Evolutionary conservation across 2,113 vertebrate genomes (phyloP).

Genomic region (Cyanoramphus novaezelandiae): DNA sequence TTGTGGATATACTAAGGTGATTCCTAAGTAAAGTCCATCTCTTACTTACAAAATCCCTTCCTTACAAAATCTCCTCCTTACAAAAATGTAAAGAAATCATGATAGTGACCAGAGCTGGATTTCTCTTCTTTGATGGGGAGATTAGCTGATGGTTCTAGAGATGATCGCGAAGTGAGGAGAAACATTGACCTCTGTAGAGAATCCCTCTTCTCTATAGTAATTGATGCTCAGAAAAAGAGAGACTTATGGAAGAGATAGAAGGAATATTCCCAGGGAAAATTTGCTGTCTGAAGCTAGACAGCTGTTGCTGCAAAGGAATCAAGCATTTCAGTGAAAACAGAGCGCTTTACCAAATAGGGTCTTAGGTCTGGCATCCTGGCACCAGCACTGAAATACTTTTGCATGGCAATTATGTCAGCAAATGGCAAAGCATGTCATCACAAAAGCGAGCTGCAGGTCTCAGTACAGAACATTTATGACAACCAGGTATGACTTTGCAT

Average conservation of each 20-base stretch:
- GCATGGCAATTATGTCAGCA: neutral
- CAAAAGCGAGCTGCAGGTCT: neutral
- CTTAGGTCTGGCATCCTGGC: neutral
- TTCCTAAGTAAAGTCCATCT: neutral
- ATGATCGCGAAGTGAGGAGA: neutral
- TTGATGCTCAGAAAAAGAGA: neutral
- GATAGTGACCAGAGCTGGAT: neutral
- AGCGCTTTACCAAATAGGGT: neutral
- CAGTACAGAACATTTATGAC: neutral
- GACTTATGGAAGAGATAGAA: neutral
- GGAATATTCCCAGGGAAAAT: neutral
- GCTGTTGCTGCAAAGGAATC: neutral
- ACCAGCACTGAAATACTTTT: neutral
- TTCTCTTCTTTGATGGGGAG: neutral
- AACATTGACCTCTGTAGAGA: neutral
- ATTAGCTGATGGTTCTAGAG: neutral
- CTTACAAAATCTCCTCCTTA: neutral
- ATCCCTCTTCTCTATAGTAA: neutral
- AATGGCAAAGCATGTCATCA: neutral
- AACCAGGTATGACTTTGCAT: neutral
- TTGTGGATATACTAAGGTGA: neutral
- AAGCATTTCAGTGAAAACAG: neutral
- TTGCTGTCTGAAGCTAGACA: neutral
- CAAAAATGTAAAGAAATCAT: neutral
- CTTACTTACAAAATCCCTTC: neutral